Conservation (phyloP, 2,888 invertebrate genomes). For the Lasioglossum calceatum region DNA sequence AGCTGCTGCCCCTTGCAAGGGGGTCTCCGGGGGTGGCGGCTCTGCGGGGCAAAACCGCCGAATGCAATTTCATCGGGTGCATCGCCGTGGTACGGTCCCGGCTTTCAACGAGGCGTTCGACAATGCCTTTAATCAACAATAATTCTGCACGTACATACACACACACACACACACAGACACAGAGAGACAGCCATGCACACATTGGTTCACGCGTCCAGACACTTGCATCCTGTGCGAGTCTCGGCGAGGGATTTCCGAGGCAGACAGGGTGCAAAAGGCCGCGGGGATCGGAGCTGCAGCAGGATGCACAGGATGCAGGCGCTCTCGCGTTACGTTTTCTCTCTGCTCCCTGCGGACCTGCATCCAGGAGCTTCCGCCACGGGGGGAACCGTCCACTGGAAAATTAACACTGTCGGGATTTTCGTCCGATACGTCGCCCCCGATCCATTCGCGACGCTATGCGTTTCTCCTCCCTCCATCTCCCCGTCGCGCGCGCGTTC, state of each 20-base stretch:
- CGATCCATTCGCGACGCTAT: constrained; percentile 52
- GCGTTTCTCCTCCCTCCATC: background rate
- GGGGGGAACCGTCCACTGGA: constrained; percentile 77
- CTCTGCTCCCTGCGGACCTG: constrained; percentile 58
- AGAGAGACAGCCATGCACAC: background rate
- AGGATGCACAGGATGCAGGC: constrained; percentile 1
- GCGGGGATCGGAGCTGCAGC: constrained; percentile 1
- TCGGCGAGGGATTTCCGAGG: constrained; percentile 35
- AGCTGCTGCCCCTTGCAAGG: background rate
- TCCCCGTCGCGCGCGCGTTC: too few species aligned
- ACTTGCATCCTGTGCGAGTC: constrained; percentile 23
- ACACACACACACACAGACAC: constrained; percentile 44
- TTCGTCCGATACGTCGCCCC: constrained; percentile 74
- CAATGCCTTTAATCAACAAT: constrained; percentile 83
- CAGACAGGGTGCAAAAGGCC: constrained; percentile 25
- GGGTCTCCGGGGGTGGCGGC: background rate
- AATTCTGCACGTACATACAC: constrained; percentile 71
- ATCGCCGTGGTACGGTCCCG: constrained; percentile 59
- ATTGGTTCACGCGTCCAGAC: background rate
- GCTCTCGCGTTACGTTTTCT: constrained; percentile 60
- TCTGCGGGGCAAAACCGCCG: constrained; percentile 64
- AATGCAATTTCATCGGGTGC: constrained; percentile 78
- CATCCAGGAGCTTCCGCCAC: constrained; percentile 69
- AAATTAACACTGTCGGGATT: constrained; percentile 80
- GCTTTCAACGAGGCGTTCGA: constrained; percentile 73